Conservation (phyloP, 1,140 invertebrate species). For the Formica exsecta region DNA sequence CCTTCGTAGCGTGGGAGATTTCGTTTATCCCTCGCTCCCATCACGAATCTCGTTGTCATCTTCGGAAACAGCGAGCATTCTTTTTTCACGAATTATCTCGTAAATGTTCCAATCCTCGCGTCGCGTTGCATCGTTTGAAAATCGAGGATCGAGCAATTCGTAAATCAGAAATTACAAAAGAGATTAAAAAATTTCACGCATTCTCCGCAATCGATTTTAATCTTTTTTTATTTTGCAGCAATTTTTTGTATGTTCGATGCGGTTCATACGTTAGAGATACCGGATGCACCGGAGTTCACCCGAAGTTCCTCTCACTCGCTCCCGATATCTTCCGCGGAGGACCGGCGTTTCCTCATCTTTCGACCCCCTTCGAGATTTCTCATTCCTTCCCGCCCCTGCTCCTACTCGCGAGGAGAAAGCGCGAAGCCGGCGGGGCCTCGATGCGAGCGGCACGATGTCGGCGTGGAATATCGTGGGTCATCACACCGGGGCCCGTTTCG, state of each 20-base stretch:
- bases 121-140: not conserved
- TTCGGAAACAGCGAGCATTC: not conserved
- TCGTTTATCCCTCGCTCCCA: constrained; percentile 50
- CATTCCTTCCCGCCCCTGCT: constrained; percentile 20
- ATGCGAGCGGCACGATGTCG: constrained; percentile 45
- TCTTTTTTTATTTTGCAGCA: not conserved
- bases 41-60: constrained; percentile 2
- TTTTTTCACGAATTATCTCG: constrained; percentile 4
- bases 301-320: not conserved
- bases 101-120: constrained; percentile 1
- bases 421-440: constrained; percentile 20
- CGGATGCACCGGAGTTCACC: not conserved
- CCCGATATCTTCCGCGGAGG: constrained; percentile 14
- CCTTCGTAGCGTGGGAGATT: constrained; percentile 83
- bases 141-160: not conserved
- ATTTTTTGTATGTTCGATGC: not conserved
- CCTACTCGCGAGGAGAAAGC: constrained; percentile 44
- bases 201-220: not conserved
- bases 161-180: not conserved
- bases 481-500: constrained; percentile 78
- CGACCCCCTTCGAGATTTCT: constrained; percentile 21
- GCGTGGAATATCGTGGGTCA: constrained; percentile 83
- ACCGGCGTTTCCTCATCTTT: constrained; percentile 30
- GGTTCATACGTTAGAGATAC: not conserved
- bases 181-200: not conserved